Conservation (phyloP, 1,140 invertebrate genomes). For the Trypoxylus dichotomus region DNA sequence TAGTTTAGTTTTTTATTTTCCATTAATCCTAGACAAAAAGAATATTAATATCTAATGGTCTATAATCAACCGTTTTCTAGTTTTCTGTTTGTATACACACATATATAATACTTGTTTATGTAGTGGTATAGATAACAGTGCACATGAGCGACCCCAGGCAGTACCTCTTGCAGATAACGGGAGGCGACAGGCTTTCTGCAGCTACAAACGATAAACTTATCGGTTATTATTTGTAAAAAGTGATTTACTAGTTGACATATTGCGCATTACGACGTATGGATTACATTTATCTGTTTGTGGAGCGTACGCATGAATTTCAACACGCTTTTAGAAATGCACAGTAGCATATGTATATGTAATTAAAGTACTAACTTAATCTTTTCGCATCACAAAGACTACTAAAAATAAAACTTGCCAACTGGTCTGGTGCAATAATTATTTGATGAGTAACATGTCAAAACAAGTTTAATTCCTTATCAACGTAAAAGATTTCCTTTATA, state of each 20-base stretch:
- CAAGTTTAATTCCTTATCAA: no score
- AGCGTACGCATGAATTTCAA: not conserved
- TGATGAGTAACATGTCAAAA: no score
- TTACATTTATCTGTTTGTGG: not conserved
- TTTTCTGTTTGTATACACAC: not conserved
- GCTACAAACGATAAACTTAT: not conserved
- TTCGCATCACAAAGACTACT: not conserved
- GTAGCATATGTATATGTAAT: not conserved
- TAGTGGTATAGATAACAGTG: not conserved
- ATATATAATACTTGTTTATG: not conserved
- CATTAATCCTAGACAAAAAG: no score
- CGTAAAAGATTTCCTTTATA: no score
- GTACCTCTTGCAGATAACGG: not conserved
- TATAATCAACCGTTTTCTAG: no score
- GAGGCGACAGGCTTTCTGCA: constrained; percentile 22
- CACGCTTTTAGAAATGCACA: not conserved
- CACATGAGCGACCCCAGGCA: not conserved
- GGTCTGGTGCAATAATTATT: not conserved
- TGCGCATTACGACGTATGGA: not conserved
- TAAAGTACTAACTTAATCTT: no score
- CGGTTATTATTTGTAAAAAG: constrained; percentile 8
- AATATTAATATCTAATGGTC: no score
- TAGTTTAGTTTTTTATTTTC: no score
- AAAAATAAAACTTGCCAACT: not conserved
- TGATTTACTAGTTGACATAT: not conserved